These are phyloP conservation scores for Oceanodroma tethys DNA, from an alignment of 2,113 vertebrate species.

Conservation along the genomic window DNA sequence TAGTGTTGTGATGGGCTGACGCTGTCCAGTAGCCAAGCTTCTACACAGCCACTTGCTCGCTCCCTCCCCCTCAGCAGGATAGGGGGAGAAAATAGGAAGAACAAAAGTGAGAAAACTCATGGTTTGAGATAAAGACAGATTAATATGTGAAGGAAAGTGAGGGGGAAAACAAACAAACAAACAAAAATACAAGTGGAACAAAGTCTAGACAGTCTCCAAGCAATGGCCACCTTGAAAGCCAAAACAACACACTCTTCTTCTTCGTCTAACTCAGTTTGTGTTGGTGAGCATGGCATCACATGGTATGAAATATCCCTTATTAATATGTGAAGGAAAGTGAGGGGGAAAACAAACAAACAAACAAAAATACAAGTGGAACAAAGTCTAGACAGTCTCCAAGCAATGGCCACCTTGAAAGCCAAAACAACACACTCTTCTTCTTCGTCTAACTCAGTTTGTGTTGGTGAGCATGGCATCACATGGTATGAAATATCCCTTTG, in stretches of 20 bases:
- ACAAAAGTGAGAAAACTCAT: not conserved
- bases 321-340: too few species aligned
- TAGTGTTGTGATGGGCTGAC: not conserved
- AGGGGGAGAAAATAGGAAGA: not conserved
- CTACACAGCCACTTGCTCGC: fast-evolving
- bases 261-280: not conserved
- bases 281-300: not conserved
- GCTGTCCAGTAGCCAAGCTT: not conserved
- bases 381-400: not conserved
- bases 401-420: not conserved
- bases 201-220: not conserved
- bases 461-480: not conserved
- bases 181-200: not conserved
- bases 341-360: too few species aligned
- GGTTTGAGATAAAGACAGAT: not conserved
- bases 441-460: not conserved
- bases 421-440: not conserved
- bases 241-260: not conserved
- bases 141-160: not conserved
- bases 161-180: not conserved
- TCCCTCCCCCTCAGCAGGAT: fast-evolving
- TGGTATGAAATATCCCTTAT: not conserved
- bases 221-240: not conserved
- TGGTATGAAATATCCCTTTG: not conserved
- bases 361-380: too few species aligned